A percentile compares a stretch with the other conserved stretches of the same genome.
These are phyloP conservation scores for Bos javanicus DNA, from an alignment of 2,113 vertebrate species.

Conservation along the genomic window DNA sequence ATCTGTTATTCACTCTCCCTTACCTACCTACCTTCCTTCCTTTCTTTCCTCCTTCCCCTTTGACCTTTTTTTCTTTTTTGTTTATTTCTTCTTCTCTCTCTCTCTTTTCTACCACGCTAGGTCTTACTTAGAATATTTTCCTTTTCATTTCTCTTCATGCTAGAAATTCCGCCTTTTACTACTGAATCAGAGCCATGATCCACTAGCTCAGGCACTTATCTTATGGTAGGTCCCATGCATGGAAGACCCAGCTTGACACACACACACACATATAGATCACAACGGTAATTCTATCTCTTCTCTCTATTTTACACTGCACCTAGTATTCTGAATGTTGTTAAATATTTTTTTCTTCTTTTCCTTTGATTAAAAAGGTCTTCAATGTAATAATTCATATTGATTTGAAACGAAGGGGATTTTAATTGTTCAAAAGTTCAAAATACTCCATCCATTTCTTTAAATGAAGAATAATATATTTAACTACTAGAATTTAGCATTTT, in stretches of 20 bases:
- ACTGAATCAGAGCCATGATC: background rate
- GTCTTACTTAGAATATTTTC: background rate
- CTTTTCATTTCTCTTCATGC: background rate
- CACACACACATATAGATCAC: background rate
- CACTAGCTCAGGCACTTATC: background rate
- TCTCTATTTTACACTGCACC: background rate
- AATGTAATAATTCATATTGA: background rate
- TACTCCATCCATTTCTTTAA: background rate
- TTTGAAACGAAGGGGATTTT: slow-evolving; percentile 37
- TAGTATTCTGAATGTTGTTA: background rate
- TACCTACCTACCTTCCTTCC: no score
- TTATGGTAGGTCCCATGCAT: background rate
- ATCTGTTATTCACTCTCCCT: background rate
- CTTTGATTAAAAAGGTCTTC: background rate
- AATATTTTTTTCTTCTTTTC: slow-evolving; percentile 28
- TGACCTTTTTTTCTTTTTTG: no score
- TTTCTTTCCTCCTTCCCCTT: background rate
- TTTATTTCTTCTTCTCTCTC: background rate
- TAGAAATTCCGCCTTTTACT: background rate
- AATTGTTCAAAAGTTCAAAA: background rate
- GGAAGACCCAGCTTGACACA: background rate
- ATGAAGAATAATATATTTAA: background rate
- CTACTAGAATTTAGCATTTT: background rate
- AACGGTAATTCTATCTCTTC: background rate
- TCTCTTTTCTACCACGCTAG: background rate